Percentiles rank a stretch among this genome's conserved stretches.
Evolutionary conservation across 2,888 invertebrate species (phyloP).

Genomic region (Abscondita cerata): DNA sequence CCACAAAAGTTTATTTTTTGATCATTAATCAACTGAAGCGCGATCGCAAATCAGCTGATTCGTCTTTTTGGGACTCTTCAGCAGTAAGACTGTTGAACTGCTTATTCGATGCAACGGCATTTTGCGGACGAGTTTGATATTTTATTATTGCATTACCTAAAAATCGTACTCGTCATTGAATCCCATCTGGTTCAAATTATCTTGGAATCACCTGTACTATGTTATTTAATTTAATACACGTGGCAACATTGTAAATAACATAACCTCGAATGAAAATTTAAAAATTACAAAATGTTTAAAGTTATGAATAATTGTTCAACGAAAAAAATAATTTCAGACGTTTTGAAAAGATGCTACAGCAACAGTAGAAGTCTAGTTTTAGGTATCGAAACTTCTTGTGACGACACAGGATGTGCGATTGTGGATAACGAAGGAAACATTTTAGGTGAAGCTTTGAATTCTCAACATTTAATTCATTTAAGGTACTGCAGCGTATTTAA

Average conservation of each 20-base stretch:
- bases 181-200: too few species aligned
- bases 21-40: too few species aligned
- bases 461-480: constrained; percentile 79
- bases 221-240: too few species aligned
- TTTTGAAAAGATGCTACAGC: constrained; percentile 2
- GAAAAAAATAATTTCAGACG: not conserved
- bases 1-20: too few species aligned
- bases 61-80: too few species aligned
- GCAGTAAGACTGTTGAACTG: too few species aligned
- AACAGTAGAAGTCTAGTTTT: constrained; percentile 61
- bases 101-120: too few species aligned
- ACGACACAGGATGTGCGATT: constrained; percentile 94
- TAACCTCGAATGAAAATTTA: not conserved
- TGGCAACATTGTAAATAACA: not conserved
- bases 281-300: not conserved
- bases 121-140: too few species aligned
- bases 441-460: constrained; percentile 80
- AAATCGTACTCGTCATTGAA: too few species aligned
- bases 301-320: not conserved
- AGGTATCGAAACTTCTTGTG: constrained; percentile 97
- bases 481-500: constrained; percentile 63
- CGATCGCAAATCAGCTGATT: too few species aligned
- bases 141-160: too few species aligned
- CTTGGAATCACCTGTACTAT: too few species aligned
- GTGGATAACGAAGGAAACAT: constrained; percentile 75